Evolutionary conservation across 2,888 invertebrate species (phyloP).

Genomic region (Drosophila nr. perissopoda): DNA sequence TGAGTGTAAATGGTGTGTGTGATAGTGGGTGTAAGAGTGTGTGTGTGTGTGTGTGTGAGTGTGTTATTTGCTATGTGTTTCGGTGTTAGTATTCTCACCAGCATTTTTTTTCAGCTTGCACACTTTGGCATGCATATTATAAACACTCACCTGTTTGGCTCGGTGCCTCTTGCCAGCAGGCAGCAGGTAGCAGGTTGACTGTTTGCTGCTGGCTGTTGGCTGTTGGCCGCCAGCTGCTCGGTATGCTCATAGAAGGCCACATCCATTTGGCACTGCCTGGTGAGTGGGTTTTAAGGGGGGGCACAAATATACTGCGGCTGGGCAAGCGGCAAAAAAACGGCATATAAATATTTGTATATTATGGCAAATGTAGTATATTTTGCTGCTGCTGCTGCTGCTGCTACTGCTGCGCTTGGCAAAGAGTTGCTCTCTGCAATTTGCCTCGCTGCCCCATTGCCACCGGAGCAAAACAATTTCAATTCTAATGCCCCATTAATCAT

Average conservation of each 20-base stretch:
- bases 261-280: slow-evolving; percentile 39
- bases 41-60: slow-evolving; percentile 17
- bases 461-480: slow-evolving; percentile 75
- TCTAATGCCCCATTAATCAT: slow-evolving; percentile 79
- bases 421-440: slow-evolving; percentile 24
- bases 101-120: slow-evolving; percentile 51
- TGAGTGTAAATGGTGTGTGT: background rate
- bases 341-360: slow-evolving; percentile 78
- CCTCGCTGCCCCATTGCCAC: slow-evolving; percentile 7
- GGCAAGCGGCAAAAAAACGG: slow-evolving; percentile 36
- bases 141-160: slow-evolving; percentile 77
- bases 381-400: slow-evolving; percentile 43
- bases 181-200: slow-evolving; percentile 10
- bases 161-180: slow-evolving; percentile 1
- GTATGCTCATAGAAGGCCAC: slow-evolving; percentile 52
- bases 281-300: background rate
- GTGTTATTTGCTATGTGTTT: background rate
- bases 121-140: slow-evolving; percentile 75
- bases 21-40: background rate
- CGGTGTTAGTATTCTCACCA: slow-evolving; percentile 35
- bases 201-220: slow-evolving; percentile 11
- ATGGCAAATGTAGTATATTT: slow-evolving; percentile 54
- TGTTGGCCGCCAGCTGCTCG: slow-evolving; percentile 41
- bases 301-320: slow-evolving; percentile 16
- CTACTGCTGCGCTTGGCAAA: slow-evolving; percentile 49